These are phyloP conservation scores for Micromussa lordhowensis DNA, from an alignment of 92 coral and sea anemone genomes.

Conservation along the genomic window DNA sequence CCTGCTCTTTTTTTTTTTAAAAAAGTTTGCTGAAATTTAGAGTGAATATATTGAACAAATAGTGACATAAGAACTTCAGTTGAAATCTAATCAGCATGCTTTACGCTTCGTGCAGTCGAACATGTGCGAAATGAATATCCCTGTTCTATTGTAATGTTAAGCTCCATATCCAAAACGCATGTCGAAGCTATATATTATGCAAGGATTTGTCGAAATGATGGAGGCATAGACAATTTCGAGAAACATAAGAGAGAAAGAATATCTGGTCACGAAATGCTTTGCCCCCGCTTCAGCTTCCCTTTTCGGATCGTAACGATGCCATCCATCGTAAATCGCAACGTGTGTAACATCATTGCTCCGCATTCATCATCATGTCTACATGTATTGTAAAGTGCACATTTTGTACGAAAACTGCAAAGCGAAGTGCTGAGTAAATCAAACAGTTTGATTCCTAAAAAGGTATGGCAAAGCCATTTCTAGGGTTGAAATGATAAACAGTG, in stretches of 20 bases:
- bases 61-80: background rate
- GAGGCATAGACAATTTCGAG: background rate
- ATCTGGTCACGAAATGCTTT: background rate
- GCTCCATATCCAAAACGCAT: constrained; percentile 8
- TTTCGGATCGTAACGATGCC: background rate
- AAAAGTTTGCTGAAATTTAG: background rate
- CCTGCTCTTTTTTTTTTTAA: too few species aligned
- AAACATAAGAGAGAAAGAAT: background rate
- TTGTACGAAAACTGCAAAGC: background rate
- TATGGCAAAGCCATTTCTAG: background rate
- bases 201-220: background rate
- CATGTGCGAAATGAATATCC: constrained; percentile 17
- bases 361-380: too few species aligned
- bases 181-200: background rate
- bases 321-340: constrained; percentile 3
- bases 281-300: background rate
- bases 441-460: background rate
- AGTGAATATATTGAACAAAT: background rate
- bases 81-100: background rate
- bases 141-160: constrained; percentile 5
- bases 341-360: constrained; percentile 11
- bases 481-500: background rate
- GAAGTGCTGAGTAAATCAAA: background rate
- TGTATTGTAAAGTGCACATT: constrained; percentile 2
- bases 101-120: constrained; percentile 16